These are phyloP conservation scores for Dascyllus trimaculatus DNA, from an alignment of 2,113 vertebrate genomes.

Conservation along the genomic window DNA sequence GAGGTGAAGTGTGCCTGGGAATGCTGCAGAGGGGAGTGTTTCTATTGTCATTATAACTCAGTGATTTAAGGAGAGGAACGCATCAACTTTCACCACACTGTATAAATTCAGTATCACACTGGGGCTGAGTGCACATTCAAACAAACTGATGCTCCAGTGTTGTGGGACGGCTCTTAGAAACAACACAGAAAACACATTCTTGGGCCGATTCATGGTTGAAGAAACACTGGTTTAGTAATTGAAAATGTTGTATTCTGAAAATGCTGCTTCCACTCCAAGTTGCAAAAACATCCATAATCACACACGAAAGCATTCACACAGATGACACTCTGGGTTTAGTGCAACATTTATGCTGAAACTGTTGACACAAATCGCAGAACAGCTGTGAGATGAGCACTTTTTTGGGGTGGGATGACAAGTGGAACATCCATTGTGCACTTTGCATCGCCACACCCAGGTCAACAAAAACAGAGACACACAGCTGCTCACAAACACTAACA, in stretches of 20 bases:
- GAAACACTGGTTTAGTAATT: constrained; percentile 33
- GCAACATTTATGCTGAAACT: constrained; percentile 42
- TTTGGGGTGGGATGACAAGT: constrained; percentile 13
- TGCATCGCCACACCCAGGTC: neutral
- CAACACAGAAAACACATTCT: constrained; percentile 12
- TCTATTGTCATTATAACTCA: constrained; percentile 44
- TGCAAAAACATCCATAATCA: neutral
- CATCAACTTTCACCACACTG: constrained; percentile 34
- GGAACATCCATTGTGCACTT: constrained; percentile 8
- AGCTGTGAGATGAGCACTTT: constrained; percentile 43
- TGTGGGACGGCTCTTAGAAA: constrained; percentile 21
- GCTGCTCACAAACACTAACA: constrained; percentile 13
- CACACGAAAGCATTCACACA: constrained; percentile 9
- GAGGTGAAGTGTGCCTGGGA: constrained; percentile 42
- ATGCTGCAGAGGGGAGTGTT: constrained; percentile 49
- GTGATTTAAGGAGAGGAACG: constrained; percentile 59
- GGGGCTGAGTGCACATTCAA: constrained; percentile 37
- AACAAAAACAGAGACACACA: constrained; percentile 11
- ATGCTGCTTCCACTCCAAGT: neutral
- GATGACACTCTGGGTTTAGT: neutral
- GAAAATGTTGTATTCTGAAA: constrained; percentile 47
- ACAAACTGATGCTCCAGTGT: constrained; percentile 33
- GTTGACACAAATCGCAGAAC: constrained; percentile 41
- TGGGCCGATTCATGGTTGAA: constrained; percentile 22
- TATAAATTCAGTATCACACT: constrained; percentile 45